Evolutionary conservation across 35 echinoderm and acorn worm genomes (phyloP).

Genomic region (Antedon bifida): DNA sequence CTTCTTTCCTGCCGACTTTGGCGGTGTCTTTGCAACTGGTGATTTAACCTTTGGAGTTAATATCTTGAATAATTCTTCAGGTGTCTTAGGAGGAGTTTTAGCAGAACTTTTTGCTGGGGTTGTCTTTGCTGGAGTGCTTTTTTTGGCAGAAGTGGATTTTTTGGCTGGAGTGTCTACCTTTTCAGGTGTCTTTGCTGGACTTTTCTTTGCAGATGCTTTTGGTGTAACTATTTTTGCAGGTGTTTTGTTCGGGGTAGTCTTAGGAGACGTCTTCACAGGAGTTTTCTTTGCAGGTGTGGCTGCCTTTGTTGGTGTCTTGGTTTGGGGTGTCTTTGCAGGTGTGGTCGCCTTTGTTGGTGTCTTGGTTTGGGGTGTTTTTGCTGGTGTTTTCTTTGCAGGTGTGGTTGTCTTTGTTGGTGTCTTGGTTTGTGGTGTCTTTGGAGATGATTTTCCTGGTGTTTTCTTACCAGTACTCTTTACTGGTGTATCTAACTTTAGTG

Average conservation of each 20-base stretch:
- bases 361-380: not conserved
- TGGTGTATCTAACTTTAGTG: not conserved
- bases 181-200: too few species aligned
- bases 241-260: constrained; percentile 12
- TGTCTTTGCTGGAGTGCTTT: constrained; percentile 20
- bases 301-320: not conserved
- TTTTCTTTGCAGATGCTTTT: too few species aligned
- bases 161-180: too few species aligned
- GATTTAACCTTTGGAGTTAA: not conserved
- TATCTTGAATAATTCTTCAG: not conserved
- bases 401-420: not conserved
- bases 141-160: not conserved
- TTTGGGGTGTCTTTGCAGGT: constrained; percentile 22
- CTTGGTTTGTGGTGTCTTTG: not conserved
- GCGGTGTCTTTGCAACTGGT: not conserved
- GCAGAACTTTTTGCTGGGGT: not conserved
- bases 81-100: not conserved
- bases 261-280: not conserved
- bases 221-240: too few species aligned
- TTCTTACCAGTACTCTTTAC: not conserved
- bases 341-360: not conserved
- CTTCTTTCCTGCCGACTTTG: not conserved
- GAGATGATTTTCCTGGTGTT: constrained; percentile 7
- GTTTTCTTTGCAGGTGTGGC: too few species aligned
- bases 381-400: constrained; percentile 1